Conservation (phyloP, 2,797 vertebrate species). For the Propithecus perrieri region DNA sequence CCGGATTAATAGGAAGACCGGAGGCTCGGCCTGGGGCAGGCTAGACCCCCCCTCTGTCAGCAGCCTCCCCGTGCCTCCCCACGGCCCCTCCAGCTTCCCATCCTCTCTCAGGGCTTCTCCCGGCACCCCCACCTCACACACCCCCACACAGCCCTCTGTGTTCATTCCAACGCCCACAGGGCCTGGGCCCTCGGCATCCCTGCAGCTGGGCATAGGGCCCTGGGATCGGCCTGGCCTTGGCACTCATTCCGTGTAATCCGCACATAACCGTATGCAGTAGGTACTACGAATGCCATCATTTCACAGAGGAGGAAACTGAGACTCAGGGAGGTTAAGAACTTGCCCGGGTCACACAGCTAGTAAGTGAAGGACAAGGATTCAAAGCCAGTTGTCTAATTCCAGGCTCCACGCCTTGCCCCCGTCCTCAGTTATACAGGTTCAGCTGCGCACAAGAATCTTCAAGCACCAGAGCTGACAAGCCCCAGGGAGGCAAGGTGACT, state of each 20-base stretch:
- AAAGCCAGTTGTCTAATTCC: not conserved
- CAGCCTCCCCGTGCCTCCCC: not conserved
- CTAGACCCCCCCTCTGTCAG: not conserved
- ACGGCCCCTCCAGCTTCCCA: not conserved
- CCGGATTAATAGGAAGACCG: not conserved
- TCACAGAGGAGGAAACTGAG: not conserved
- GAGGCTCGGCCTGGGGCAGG: fast-evolving
- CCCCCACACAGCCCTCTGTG: not conserved
- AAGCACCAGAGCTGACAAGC: not conserved
- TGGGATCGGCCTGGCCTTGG: not conserved
- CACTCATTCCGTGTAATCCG: not conserved
- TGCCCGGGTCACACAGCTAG: not conserved
- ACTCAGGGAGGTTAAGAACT: not conserved
- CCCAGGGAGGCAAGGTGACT: not conserved
- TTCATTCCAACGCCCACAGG: not conserved
- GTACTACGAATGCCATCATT: not conserved
- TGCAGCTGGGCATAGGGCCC: not conserved
- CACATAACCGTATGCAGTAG: not conserved
- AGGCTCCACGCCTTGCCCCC: not conserved
- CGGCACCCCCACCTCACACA: not conserved
- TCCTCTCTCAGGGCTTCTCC: not conserved
- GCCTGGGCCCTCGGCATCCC: not conserved
- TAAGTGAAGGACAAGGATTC: not conserved
- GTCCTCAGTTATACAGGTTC: fast-evolving
- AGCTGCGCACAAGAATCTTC: not conserved